Evolutionary conservation across 64 coral and sea anemone genomes (phyloP).

Genomic region (Stichodactyla helianthus): DNA sequence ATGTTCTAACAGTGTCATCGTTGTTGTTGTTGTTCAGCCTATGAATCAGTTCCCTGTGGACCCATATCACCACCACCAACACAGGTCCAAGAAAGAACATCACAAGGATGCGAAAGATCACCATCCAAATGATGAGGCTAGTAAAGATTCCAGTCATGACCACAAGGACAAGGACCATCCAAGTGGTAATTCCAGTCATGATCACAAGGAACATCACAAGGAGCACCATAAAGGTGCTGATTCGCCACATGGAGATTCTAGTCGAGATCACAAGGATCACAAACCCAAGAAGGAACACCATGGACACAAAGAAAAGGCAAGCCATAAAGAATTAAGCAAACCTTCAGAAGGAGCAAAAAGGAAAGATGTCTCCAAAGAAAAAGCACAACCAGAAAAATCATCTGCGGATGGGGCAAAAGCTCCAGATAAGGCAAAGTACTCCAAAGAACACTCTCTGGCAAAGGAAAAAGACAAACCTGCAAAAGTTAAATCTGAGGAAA

Average conservation of each 20-base stretch:
- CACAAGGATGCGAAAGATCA: conserved; percentile 58
- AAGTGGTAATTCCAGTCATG: conserved; percentile 24
- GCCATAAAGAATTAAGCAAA: neutral
- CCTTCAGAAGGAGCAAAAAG: neutral
- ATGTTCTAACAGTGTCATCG: too few relatives aligned
- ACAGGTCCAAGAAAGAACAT: conserved; percentile 55
- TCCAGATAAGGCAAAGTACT: neutral
- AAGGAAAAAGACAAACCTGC: neutral
- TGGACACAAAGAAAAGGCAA: neutral
- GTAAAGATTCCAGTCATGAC: conserved; percentile 29
- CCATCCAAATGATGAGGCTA: neutral
- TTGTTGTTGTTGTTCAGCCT: conserved; percentile 36
- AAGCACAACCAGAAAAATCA: conserved; percentile 14
- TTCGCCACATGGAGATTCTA: neutral
- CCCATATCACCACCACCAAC: conserved; percentile 63
- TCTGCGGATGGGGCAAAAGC: neutral
- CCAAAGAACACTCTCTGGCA: neutral
- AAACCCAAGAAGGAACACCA: too few relatives aligned
- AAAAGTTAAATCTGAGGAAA: conserved; percentile 1
- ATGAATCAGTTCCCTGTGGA: conserved; percentile 89
- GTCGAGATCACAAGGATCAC: too few relatives aligned
- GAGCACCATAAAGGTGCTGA: neutral
- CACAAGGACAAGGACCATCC: conserved; percentile 28
- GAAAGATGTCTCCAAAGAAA: conserved; percentile 26
- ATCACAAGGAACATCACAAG: conserved; percentile 10